These are phyloP conservation scores for Hystrix brachyura DNA, from an alignment of 2,113 vertebrate species.

Conservation along the genomic window DNA sequence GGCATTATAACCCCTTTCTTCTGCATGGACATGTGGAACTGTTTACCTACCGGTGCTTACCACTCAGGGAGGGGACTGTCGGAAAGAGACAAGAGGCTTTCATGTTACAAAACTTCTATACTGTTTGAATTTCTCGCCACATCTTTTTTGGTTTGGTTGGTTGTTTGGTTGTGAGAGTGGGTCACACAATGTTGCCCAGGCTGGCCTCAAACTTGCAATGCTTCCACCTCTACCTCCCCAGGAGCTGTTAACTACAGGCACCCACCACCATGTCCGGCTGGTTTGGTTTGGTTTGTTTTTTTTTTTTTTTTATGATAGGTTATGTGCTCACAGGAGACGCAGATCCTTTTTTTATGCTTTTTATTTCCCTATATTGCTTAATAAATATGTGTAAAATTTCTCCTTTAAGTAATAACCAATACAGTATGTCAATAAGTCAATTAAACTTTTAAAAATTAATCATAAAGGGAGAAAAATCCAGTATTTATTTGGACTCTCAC, in stretches of 20 bases:
- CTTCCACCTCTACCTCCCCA: not conserved
- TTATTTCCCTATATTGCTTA: constrained; percentile 11
- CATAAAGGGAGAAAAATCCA: constrained; percentile 12
- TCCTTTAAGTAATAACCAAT: constrained; percentile 5
- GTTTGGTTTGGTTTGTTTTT: not conserved
- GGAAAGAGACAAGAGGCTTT: not conserved
- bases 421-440: not conserved
- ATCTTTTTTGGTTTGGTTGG: not conserved
- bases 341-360: not conserved
- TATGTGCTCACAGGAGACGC: not conserved
- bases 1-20: not conserved
- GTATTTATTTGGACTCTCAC: constrained; percentile 2
- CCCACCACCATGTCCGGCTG: not conserved
- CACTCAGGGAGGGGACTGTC: not conserved
- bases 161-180: not conserved
- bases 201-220: not conserved
- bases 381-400: not conserved
- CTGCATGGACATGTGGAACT: not conserved
- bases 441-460: constrained; percentile 9
- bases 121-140: not conserved
- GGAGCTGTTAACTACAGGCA: not conserved
- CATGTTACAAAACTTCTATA: not conserved
- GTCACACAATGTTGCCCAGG: not conserved
- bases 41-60: not conserved
- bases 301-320: not conserved